Base-by-base conservation (phyloP, 2,888 invertebrate species). In the Encarsia formosa region DNA sequence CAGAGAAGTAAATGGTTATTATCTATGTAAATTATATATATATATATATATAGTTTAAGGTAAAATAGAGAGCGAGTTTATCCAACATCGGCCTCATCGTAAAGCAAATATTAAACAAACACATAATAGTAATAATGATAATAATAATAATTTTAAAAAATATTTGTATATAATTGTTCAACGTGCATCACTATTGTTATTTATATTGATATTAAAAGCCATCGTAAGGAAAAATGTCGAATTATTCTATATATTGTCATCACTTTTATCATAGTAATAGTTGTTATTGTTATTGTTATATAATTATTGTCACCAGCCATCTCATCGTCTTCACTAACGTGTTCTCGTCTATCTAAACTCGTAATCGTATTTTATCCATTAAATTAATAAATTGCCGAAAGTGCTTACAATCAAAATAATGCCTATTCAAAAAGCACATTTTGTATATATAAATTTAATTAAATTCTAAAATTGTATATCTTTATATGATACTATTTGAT, bases 91-190 rank as follows among this genome's bases (percentile, higher is more conserved):
- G 52, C 49, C 56, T 56, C 52, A 56, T 31, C 31, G 19, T 46
- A 43, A 24, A 13, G 16, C 24, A 44, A n/a, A n/a, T n/a, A n/a
- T n/a, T n/a, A n/a, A n/a, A n/a, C n/a, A n/a, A n/a, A n/a, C n/a
- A n/a, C 22, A 9, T 16, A 20, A 38, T 13, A 5, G 8, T 40
- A 26, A 24, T 16, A 40, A 42, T 23, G 32, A n/a, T n/a, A n/a
- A 38, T 35, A 29, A 13, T 9, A 29, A 13, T 29, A 29, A 32
- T 41, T 42, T 42, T 40, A 41, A 49, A 44, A 41, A 15, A 49
- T 52, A 52, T 56, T 52, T 56, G 55, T 56, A 56, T 37, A 56
- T 56, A 52, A 50, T 47, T 56, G 49, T 52, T 56, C 49, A 15
- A 52, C 52, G 44, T 52, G 37, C 47, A 49, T 52, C 39, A 49